Evolutionary conservation across 23 tunicate species (phyloP).

Genomic region (Ascidia mentula): DNA sequence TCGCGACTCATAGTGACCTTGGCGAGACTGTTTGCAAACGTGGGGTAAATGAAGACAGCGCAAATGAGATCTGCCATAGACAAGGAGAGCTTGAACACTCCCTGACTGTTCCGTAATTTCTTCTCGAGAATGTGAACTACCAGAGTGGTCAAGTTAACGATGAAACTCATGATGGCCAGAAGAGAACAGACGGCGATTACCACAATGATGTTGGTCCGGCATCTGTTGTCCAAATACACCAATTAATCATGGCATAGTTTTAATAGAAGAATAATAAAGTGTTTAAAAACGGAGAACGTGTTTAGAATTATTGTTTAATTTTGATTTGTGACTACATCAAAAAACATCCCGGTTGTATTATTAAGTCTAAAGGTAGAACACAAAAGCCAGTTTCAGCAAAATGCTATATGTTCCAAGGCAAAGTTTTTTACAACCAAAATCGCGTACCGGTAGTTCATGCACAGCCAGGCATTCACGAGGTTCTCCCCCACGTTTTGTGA

Average conservation of each 20-base stretch:
- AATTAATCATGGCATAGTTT: too few relatives aligned
- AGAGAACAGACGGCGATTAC: not conserved
- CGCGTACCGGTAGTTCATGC: slow-evolving; percentile 11
- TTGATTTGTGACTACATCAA: too few relatives aligned
- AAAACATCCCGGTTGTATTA: too few relatives aligned
- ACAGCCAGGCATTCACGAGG: not conserved
- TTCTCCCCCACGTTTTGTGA: not conserved
- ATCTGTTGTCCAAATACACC: not conserved
- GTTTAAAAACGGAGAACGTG: too few relatives aligned
- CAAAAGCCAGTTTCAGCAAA: too few relatives aligned
- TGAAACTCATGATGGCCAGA: not conserved
- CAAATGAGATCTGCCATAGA: not conserved
- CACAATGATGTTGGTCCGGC: not conserved
- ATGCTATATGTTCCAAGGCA: too few relatives aligned
- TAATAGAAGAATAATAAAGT: too few relatives aligned
- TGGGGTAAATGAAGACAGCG: slow-evolving; percentile 9
- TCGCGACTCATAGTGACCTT: not conserved
- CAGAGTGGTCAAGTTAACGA: not conserved
- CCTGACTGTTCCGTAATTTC: slow-evolving; percentile 4
- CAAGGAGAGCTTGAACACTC: slow-evolving; percentile 3
- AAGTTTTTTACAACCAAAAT: too few relatives aligned
- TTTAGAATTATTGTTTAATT: too few relatives aligned
- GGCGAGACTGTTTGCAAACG: not conserved
- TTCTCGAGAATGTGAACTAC: not conserved
- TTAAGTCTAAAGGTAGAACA: too few relatives aligned